phyloP scores from a whole-genome alignment of 2,113 vertebrate genomes.

The Psittacus erithacus region DNA sequence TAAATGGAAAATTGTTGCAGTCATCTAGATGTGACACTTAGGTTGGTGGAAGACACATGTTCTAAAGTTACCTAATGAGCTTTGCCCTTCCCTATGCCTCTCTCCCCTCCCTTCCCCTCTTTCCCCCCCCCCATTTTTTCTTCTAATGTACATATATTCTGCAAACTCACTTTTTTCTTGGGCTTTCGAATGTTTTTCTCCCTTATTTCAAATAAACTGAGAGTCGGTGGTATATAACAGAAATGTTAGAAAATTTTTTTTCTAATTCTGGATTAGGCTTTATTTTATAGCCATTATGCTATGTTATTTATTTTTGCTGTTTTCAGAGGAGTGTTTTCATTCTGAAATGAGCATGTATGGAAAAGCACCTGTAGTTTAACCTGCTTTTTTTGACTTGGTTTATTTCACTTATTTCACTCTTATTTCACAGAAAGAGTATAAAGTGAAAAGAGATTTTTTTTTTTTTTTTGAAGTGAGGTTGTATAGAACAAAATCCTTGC shows the following conservation, averaged over 20 bases:
- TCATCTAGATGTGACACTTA: not conserved
- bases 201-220: not conserved
- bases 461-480: not conserved
- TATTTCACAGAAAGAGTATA: not conserved
- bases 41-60: not conserved
- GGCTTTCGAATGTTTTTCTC: not conserved
- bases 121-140: rapidly evolving
- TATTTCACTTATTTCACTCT: not conserved
- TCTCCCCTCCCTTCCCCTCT: not conserved
- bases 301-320: not conserved
- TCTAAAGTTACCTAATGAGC: not conserved
- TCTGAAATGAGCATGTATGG: not conserved
- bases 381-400: not conserved
- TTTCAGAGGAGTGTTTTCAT: not conserved
- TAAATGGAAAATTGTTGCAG: not conserved
- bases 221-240: not conserved
- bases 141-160: not conserved
- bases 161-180: not conserved
- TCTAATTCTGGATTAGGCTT: not conserved
- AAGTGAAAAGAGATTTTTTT: not conserved
- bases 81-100: not conserved
- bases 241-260: not conserved
- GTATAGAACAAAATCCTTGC: not conserved
- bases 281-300: not conserved
- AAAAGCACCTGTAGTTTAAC: not conserved